phyloP scores from a whole-genome alignment of 2,888 invertebrate genomes.

The Ochlodes sylvanus region DNA sequence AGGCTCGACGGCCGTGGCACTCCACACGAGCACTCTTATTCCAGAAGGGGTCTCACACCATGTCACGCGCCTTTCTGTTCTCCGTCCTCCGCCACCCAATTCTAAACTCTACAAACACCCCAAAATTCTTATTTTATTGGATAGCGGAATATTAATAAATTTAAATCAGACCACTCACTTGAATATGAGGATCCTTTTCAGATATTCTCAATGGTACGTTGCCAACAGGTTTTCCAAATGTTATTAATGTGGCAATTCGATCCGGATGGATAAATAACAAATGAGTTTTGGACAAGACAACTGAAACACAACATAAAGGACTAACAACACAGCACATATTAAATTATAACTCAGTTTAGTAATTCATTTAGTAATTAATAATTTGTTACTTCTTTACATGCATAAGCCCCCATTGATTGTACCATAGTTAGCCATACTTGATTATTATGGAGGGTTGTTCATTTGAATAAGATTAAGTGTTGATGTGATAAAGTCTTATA shows the following conservation, averaged over 20 bases:
- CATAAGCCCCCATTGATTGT: no score
- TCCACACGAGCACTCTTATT: slow-evolving; percentile 91
- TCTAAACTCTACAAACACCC: slow-evolving; percentile 69
- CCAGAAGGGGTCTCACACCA: slow-evolving; percentile 61
- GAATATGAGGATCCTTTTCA: slow-evolving; percentile 88
- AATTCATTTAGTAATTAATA: no score
- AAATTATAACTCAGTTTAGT: no score
- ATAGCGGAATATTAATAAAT: no score
- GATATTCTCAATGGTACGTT: slow-evolving; percentile 85
- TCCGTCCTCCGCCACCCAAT: slow-evolving; percentile 75
- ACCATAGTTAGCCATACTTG: no score
- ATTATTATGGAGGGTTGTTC: no score
- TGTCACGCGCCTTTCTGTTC: slow-evolving; percentile 75
- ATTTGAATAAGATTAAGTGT: no score
- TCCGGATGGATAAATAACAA: slow-evolving; percentile 89
- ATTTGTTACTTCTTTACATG: no score
- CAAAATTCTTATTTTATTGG: no score
- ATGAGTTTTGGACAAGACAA: slow-evolving; percentile 87
- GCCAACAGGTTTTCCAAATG: slow-evolving; percentile 84
- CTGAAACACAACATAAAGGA: slow-evolving; percentile 71
- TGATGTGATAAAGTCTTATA: no score
- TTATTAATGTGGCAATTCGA: slow-evolving; percentile 87
- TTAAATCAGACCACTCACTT: slow-evolving; percentile 61
- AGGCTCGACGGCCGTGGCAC: slow-evolving; percentile 93
- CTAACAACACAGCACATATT: neutral